Conservation (phyloP, 1,140 invertebrate species). For the Drosophila watanabei region DNA sequence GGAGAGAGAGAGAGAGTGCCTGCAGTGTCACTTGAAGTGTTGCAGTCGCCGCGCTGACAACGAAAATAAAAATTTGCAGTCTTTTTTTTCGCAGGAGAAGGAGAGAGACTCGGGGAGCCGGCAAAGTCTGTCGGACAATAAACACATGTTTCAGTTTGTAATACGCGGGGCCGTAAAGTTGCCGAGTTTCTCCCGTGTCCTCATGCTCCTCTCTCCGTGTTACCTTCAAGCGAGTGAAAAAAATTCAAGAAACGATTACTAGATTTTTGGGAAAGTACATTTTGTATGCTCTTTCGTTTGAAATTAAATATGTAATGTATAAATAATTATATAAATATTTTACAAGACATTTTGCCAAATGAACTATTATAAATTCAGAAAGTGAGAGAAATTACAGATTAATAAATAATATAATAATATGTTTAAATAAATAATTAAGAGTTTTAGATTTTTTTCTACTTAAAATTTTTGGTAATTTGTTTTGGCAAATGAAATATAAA, state of each 20-base stretch:
- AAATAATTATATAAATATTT: neutral
- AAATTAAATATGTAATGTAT: neutral
- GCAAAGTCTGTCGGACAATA: constrained; percentile 64
- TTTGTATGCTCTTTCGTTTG: constrained; percentile 7
- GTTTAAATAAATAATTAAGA: no score
- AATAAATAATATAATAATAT: no score
- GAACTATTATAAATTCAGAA: neutral
- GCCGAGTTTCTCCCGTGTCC: constrained; percentile 15
- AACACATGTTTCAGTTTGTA: constrained; percentile 83
- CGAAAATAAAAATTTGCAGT: constrained; percentile 53
- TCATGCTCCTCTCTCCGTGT: neutral
- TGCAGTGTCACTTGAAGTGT: constrained; percentile 73
- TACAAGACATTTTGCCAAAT: neutral
- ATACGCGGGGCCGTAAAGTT: constrained; percentile 76
- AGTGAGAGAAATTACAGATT: neutral
- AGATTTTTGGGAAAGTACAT: neutral
- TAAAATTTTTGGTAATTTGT: no score
- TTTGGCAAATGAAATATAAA: no score
- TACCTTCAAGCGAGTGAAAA: constrained; percentile 14
- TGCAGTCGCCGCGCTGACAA: constrained; percentile 78
- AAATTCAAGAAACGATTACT: constrained; percentile 1
- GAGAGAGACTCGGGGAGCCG: constrained; percentile 15
- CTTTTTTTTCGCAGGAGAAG: constrained; percentile 28
- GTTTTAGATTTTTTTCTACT: no score
- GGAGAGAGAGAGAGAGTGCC: constrained; percentile 13